phyloP scores from a whole-genome alignment of 2,888 invertebrate species.

The Eustalomyia histrio region DNA sequence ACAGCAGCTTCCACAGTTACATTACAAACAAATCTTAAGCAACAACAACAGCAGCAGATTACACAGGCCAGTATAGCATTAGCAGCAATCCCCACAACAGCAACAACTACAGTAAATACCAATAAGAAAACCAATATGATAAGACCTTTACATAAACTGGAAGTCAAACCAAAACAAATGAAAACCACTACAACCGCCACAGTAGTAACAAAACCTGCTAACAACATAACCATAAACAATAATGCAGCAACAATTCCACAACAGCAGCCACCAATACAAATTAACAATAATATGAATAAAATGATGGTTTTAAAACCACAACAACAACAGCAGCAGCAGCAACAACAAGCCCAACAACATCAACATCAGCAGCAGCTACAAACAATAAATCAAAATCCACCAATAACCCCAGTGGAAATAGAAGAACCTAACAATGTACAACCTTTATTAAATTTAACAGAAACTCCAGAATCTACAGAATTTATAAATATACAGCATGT shows the following conservation, averaged over 20 bases:
- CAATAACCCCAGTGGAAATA: constrained; percentile 3
- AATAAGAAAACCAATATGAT: constrained; percentile 73
- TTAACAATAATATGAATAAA: constrained; percentile 37
- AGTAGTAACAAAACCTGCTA: constrained; percentile 62
- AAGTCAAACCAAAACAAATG: constrained; percentile 75
- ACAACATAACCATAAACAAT: constrained; percentile 64
- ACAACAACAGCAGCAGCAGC: constrained; percentile 46
- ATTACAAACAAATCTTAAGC: neutral
- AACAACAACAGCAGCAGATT: neutral
- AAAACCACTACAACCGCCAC: constrained; percentile 67
- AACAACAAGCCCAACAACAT: constrained; percentile 23
- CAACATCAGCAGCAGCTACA: constrained; percentile 34
- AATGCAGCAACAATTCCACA: constrained; percentile 35
- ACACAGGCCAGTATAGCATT: neutral
- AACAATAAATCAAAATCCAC: neutral
- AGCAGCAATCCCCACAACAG: neutral
- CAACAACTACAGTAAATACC: neutral
- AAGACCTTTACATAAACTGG: constrained; percentile 75
- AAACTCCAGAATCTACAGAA: constrained; percentile 38
- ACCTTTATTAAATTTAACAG: constrained; percentile 30
- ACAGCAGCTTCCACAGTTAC: constrained; percentile 2
- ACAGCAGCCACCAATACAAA: neutral
- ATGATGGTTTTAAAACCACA: constrained; percentile 58
- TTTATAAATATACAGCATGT: constrained; percentile 57
- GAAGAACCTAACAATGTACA: constrained; percentile 27